These are phyloP conservation scores for Xanthia icteritia DNA, from an alignment of 2,888 invertebrate genomes.

Conservation along the genomic window DNA sequence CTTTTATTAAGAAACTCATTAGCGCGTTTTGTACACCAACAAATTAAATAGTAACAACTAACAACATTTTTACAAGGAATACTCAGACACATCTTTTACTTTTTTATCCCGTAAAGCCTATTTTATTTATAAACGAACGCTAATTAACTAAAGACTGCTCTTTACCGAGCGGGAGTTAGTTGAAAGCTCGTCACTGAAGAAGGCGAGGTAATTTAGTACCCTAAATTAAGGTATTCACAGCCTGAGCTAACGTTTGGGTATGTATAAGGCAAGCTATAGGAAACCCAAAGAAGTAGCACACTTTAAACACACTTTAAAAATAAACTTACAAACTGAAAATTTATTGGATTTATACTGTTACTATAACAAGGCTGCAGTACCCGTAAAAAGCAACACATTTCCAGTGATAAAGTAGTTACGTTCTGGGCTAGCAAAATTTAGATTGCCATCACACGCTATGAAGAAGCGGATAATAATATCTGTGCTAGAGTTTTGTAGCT, in stretches of 20 bases:
- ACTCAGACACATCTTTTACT: not conserved
- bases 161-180: conserved; percentile 57
- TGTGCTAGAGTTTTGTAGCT: not conserved
- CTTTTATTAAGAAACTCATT: not conserved
- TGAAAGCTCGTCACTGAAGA: conserved; percentile 68
- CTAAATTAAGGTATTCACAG: conserved; percentile 73
- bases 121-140: conserved; percentile 46
- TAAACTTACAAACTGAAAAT: not conserved
- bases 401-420: not conserved
- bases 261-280: conserved; percentile 13
- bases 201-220: conserved; percentile 69
- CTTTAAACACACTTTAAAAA: not conserved
- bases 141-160: conserved; percentile 63
- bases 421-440: not conserved
- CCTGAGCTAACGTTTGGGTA: conserved; percentile 41
- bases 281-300: not conserved
- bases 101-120: conserved; percentile 3
- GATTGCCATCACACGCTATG: not conserved
- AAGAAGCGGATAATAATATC: not conserved
- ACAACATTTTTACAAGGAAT: conserved; percentile 15
- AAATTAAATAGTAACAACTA: not conserved
- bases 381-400: not conserved
- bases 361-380: not conserved
- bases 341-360: not conserved
- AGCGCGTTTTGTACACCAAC: not conserved